phyloP scores from a whole-genome alignment of 1,140 invertebrate genomes.

The Fopius arisanus region DNA sequence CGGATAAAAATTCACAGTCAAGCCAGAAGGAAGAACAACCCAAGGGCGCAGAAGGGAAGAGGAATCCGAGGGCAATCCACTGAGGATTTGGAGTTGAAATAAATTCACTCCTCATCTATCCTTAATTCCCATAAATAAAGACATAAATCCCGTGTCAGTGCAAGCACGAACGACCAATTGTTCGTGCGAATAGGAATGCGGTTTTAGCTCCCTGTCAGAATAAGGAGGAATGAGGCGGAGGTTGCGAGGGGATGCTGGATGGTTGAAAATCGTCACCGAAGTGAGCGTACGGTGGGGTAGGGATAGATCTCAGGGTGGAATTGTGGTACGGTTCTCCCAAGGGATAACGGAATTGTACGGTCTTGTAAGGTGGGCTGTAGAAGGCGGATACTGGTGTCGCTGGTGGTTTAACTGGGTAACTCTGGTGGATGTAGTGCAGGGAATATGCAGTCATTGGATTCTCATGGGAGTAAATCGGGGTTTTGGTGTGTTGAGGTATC shows the following conservation, averaged over 20 bases:
- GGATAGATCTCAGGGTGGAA: background rate
- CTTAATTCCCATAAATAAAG: conserved; percentile 10
- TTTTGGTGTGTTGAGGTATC: background rate
- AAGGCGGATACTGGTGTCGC: background rate
- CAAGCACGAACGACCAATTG: background rate
- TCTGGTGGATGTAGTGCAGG: background rate
- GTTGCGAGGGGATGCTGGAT: background rate
- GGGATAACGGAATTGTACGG: conserved; percentile 6
- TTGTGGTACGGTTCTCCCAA: background rate
- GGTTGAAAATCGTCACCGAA: background rate
- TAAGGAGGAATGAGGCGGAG: background rate
- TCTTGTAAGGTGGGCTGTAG: conserved; percentile 9
- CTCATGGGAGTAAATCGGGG: conserved; percentile 5
- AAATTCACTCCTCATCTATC: background rate
- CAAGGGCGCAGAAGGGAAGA: background rate
- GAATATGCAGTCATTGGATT: conserved; percentile 10
- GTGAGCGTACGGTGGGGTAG: background rate
- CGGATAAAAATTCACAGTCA: background rate
- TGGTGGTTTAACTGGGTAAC: conserved; percentile 11
- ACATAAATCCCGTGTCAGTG: background rate
- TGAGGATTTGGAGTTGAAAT: background rate
- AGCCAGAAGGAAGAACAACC: background rate
- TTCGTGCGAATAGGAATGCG: conserved; percentile 4
- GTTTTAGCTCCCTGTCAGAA: background rate
- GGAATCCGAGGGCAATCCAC: background rate